These are phyloP conservation scores for Choloepus didactylus DNA, from an alignment of 2,797 vertebrate genomes.

Conservation along the genomic window DNA sequence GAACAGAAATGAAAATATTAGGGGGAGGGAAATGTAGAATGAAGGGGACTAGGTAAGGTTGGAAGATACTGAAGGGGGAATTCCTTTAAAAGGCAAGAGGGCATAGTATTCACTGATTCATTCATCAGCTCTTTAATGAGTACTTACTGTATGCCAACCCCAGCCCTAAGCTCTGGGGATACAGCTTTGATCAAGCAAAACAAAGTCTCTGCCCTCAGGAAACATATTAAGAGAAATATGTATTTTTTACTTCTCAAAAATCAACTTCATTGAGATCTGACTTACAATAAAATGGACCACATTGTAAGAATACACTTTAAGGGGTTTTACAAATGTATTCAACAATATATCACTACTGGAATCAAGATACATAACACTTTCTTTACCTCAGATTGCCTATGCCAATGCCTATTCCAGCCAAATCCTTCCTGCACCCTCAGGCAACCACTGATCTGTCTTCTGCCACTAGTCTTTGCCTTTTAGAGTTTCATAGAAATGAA, in stretches of 20 bases:
- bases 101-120: too few relatives aligned
- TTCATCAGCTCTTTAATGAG: not conserved
- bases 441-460: not conserved
- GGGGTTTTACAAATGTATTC: conserved; percentile 14
- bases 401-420: not conserved
- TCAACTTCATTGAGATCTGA: not conserved
- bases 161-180: not conserved
- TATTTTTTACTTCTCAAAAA: not conserved
- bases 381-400: not conserved
- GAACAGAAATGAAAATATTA: too few relatives aligned
- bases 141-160: not conserved
- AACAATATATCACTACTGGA: not conserved
- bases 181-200: not conserved
- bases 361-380: conserved; percentile 10
- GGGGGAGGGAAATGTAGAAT: too few relatives aligned
- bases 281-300: conserved; percentile 21
- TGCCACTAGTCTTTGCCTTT: not conserved
- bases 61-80: too few relatives aligned
- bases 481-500: not conserved
- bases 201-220: not conserved
- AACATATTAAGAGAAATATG: not conserved
- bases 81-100: too few relatives aligned
- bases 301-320: not conserved
- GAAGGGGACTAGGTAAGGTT: too few relatives aligned
- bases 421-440: not conserved